Evolutionary conservation across 2,888 invertebrate genomes (phyloP).

Genomic region (Ashinkailepas kermadecensis): DNA sequence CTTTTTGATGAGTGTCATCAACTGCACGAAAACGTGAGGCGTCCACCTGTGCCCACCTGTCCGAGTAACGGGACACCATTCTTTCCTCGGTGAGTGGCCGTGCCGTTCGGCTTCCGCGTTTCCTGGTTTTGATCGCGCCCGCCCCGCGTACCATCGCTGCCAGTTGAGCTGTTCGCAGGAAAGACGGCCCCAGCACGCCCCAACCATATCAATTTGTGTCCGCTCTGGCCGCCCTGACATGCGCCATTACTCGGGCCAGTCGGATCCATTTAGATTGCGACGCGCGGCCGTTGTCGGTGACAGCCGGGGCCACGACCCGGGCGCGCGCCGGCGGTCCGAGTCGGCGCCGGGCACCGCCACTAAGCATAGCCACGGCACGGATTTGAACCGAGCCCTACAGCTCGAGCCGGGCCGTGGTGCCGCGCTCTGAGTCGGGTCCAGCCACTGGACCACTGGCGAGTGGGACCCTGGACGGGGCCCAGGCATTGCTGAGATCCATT

Average conservation of each 20-base stretch:
- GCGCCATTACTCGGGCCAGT: not conserved
- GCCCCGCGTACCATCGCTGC: not conserved
- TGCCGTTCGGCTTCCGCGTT: not conserved
- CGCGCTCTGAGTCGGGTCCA: too few species aligned
- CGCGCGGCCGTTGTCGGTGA: not conserved
- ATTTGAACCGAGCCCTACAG: too few species aligned
- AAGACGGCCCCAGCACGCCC: not conserved
- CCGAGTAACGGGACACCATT: not conserved
- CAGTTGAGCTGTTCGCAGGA: not conserved
- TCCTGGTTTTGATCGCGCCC: not conserved
- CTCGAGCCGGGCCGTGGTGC: too few species aligned
- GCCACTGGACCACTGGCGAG: too few species aligned
- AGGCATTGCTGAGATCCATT: too few species aligned
- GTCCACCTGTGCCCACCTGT: not conserved
- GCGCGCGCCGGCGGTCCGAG: too few species aligned
- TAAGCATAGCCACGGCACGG: too few species aligned
- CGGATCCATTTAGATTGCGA: constrained; percentile 1
- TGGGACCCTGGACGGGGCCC: too few species aligned
- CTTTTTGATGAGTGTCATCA: not conserved
- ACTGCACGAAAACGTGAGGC: not conserved
- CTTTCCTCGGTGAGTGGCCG: not conserved
- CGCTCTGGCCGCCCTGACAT: not conserved
- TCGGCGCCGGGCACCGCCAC: too few species aligned
- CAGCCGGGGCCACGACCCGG: too few species aligned
- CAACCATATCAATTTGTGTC: constrained; percentile 17